Evolutionary conservation across 2,797 vertebrate species (phyloP), one percentile per base, ranked within the genome.

Genomic region (Apogon talboti): DNA sequence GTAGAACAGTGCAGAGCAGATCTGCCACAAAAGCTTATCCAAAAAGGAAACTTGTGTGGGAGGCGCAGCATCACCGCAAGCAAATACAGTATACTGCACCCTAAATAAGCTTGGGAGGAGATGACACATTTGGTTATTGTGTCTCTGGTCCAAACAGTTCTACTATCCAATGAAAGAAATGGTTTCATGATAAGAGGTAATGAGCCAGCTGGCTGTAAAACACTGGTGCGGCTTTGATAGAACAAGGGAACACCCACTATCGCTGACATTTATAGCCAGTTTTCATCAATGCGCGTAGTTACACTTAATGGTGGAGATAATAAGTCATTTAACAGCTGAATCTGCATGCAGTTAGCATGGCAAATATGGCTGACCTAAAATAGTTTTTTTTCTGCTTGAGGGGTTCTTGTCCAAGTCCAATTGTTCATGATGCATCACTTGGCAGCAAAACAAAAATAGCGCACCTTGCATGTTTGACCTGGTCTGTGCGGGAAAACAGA

Each of bases 1-100:
- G 52, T 65, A 61, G 48, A 28, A 76, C 67, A 71, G 66, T 4
- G 11, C 37, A 24, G 58, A 69, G 59, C 45, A 62, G 45, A 68
- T 81, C 66, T 71, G 71, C 61, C 77, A 77, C 50, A 46, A 71
- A 64, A 70, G 67, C 70, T 59, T 38, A 19, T 38, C 49, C 14
- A 56, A 71, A 66, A 71, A 53, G 28, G 30, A 76, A 71, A 56
- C 14, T 58, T 73, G 76, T 72, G 83, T 83, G 67, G 73, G 83
- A 78, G 78, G 67, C 47, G 44, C 59, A 52, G 71, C 16, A 33
- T 63, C 47, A 55, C 48, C 48, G 3, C n/a, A 41, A 49, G 13
- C 8, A 8, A 47, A 71, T 38, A 40, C 49, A 58, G 14, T 40
- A 58, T 9, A 51, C 38, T 62, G 49, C 42, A 7, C 49, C 68